Conservation (phyloP, 2,797 vertebrate species). For the Oreonectes daqikongensis region DNA sequence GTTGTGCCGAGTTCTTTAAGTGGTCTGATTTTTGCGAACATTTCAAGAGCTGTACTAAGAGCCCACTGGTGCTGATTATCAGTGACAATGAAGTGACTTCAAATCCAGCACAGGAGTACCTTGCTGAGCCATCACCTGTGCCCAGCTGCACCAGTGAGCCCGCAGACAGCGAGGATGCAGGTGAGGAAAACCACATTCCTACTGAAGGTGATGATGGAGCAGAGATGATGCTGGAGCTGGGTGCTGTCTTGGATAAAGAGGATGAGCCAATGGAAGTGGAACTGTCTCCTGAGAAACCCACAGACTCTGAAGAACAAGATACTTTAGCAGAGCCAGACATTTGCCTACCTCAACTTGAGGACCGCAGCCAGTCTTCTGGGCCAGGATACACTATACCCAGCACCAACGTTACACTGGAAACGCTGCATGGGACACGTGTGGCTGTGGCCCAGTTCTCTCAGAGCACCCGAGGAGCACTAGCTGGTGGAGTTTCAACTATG, state of each 20-base stretch:
- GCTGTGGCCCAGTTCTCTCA: slow-evolving; percentile 98
- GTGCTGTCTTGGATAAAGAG: slow-evolving; percentile 78
- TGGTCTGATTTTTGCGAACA: slow-evolving; percentile 97
- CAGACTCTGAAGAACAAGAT: slow-evolving; percentile 78
- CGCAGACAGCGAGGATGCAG: slow-evolving; percentile 84
- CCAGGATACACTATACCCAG: slow-evolving; percentile 90
- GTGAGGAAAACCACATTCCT: slow-evolving; percentile 80
- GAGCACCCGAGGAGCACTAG: slow-evolving; percentile 74
- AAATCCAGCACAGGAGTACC: slow-evolving; percentile 79
- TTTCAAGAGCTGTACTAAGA: slow-evolving; percentile 92
- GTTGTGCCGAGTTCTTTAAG: slow-evolving; percentile 98
- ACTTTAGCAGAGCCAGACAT: slow-evolving; percentile 79
- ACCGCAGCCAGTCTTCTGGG: slow-evolving; percentile 77
- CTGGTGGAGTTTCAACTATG: slow-evolving; percentile 82
- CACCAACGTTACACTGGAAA: slow-evolving; percentile 98
- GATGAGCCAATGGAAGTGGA: slow-evolving; percentile 96
- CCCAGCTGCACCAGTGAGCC: slow-evolving; percentile 89
- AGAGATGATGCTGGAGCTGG: slow-evolving; percentile 75
- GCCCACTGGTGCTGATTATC: slow-evolving; percentile 94
- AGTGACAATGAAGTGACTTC: slow-evolving; percentile 90
- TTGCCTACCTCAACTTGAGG: slow-evolving; percentile 86
- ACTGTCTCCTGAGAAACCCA: slow-evolving; percentile 79
- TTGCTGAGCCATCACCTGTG: slow-evolving; percentile 85
- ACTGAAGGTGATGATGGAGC: slow-evolving; percentile 80
- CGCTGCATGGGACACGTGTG: slow-evolving; percentile 96